Base-by-base conservation (phyloP, 2,797 vertebrate genomes). In the Tauraco hartlaubi region DNA sequence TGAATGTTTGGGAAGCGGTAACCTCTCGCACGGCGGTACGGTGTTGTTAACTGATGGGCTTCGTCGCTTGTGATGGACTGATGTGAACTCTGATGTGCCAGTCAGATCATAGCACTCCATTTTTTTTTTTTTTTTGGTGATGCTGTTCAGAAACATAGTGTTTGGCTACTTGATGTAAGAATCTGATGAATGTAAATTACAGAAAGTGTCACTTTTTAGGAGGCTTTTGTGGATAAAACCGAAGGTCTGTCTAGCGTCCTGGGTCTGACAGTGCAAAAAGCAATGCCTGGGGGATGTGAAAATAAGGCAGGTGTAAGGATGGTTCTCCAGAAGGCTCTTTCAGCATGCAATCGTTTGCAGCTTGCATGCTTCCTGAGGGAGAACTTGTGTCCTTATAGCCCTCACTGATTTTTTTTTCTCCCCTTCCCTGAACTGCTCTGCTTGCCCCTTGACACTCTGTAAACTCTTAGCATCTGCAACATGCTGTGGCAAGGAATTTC, bases 11-110 rank as follows among this genome's bases (percentile, higher is more conserved):
- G 63, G 56, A 41, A 73, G 78, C 2, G 8, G 46, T 18, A 4
- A 4, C 33, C 18, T 31, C 33, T 48, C 1, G 0, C 12, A 0
- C 1, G 7, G 41, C 26, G 14, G 11, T 4, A 3, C 1, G 8
- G 28, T n/a, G 2, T 6, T 61, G 28, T 16, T 62, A 48, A 33
- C 28, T 9, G 44, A 3, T 10, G 39, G 49, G 66, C 29, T 83
- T n/a, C 3, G 33, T 51, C 3, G 1, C 58, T 44, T 8, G 21
- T 10, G 73, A 5, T 37, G 86, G 64, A 16, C 69, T 51, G 61
- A 44, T 0, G 2, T 19, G 49, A 91, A 29, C 83, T 51, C 63
- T 21, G 37, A 19, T 69, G 84, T 62, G 35, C 43, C 21, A 10
- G 31, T 51, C 23, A 4, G 23, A 5, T 54, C 23, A 1, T 2